phyloP scores from a whole-genome alignment of 2,113 vertebrate species.

The Notothenia rossii region DNA sequence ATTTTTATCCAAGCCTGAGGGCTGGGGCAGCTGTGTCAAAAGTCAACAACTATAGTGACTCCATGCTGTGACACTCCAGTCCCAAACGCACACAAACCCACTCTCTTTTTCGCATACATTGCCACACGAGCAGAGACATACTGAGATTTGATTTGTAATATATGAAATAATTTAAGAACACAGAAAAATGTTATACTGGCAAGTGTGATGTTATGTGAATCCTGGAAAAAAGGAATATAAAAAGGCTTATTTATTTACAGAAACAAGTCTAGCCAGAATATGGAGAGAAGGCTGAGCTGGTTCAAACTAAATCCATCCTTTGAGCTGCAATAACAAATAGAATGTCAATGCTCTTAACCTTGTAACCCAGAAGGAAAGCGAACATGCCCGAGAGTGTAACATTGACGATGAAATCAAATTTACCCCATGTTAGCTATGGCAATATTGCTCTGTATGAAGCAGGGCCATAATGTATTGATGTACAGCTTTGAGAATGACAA shows the following conservation, averaged over 20 bases:
- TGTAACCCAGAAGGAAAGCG: slow-evolving; percentile 50
- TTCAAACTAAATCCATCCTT: slow-evolving; percentile 34
- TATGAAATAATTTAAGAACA: not conserved
- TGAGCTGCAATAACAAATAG: slow-evolving; percentile 46
- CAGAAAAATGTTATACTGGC: not conserved
- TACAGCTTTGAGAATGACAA: slow-evolving; percentile 77
- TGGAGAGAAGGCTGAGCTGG: not conserved
- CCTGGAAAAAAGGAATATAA: not conserved
- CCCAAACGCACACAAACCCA: slow-evolving; percentile 53
- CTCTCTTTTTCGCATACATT: not conserved
- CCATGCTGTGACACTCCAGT: slow-evolving; percentile 54
- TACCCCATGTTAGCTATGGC: slow-evolving; percentile 72
- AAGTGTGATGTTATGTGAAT: not conserved
- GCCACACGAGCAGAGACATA: not conserved
- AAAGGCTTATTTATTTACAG: not conserved
- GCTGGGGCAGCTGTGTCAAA: slow-evolving; percentile 80
- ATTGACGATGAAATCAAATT: slow-evolving; percentile 74
- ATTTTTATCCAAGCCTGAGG: slow-evolving; percentile 81
- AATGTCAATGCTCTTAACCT: slow-evolving; percentile 69
- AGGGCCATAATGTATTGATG: slow-evolving; percentile 74
- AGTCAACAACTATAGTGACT: slow-evolving; percentile 78
- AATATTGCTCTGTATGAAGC: slow-evolving; percentile 70
- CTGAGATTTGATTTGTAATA: slow-evolving; percentile 2
- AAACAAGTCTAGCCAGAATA: not conserved
- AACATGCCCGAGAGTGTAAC: slow-evolving; percentile 66